phyloP scores from a whole-genome alignment of 2,797 vertebrate species.

The Sorex maritimensis region DNA sequence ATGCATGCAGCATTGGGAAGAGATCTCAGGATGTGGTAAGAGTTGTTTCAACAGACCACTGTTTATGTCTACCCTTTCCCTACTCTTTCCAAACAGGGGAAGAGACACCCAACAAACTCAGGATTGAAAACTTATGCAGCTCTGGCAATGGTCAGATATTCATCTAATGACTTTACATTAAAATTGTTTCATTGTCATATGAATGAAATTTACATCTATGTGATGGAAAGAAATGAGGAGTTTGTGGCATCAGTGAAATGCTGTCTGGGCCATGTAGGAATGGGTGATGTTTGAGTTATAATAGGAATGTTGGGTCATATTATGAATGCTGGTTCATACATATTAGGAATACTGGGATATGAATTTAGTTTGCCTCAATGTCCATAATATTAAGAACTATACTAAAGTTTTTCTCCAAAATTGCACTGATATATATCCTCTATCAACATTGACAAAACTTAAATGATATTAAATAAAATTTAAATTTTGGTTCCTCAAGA shows the following conservation, averaged over 20 bases:
- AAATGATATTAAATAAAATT: slow-evolving; percentile 54
- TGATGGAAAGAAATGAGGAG: neutral
- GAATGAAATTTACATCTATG: neutral
- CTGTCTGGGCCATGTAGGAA: neutral
- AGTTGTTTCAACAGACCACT: neutral
- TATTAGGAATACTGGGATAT: neutral
- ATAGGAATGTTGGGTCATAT: neutral
- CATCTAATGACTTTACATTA: neutral
- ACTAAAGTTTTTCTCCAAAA: slow-evolving; percentile 22
- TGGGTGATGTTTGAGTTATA: neutral
- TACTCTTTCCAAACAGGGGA: neutral
- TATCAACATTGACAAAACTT: neutral
- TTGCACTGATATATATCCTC: neutral
- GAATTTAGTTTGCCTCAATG: neutral
- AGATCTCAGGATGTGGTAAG: neutral
- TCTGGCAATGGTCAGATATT: neutral
- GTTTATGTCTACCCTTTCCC: neutral
- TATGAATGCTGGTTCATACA: neutral
- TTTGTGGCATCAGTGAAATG: neutral
- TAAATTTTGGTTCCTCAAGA: neutral
- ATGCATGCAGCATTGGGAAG: neutral
- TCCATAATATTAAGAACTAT: slow-evolving; percentile 4
- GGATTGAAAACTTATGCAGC: neutral
- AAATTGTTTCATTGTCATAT: neutral
- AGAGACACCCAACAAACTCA: neutral